These are phyloP conservation scores for Tinea pellionella DNA, from an alignment of 2,888 invertebrate genomes.

Conservation along the genomic window DNA sequence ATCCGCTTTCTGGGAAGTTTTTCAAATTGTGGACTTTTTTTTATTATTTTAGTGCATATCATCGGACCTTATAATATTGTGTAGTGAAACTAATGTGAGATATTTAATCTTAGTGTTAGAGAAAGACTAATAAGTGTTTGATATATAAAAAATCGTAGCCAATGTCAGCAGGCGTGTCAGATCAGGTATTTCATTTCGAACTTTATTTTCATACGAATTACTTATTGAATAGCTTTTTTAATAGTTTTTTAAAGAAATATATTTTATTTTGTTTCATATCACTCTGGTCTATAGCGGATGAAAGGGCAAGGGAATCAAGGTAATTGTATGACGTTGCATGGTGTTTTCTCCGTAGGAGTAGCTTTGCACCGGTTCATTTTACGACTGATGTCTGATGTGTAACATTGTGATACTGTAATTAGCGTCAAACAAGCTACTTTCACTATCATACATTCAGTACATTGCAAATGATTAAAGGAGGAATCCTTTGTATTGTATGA, in stretches of 20 bases:
- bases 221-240: background rate
- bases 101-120: conserved; percentile 50
- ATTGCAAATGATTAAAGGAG: background rate
- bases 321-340: conserved; percentile 67
- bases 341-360: conserved; percentile 51
- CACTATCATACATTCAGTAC: conserved; percentile 24
- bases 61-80: conserved; percentile 52
- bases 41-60: conserved; percentile 42
- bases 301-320: conserved; percentile 89
- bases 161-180: conserved; percentile 94
- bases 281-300: conserved; percentile 75
- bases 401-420: conserved; percentile 31
- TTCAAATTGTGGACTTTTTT: conserved; percentile 46
- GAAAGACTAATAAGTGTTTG: conserved; percentile 62
- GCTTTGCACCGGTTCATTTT: conserved; percentile 53
- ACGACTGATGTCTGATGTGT: conserved; percentile 38
- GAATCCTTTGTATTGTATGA: too few species aligned
- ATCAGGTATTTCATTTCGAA: conserved; percentile 76
- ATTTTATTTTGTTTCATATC: conserved; percentile 70
- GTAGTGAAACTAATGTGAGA: conserved; percentile 66
- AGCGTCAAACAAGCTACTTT: conserved; percentile 34
- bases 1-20: conserved; percentile 41
- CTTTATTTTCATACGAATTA: conserved; percentile 23
- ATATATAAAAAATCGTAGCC: conserved; percentile 73
- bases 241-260: background rate